Evolutionary conservation across 2,888 invertebrate species (phyloP), one percentile per base, ranked within the genome.

Genomic region (Drosophila gaucha): DNA sequence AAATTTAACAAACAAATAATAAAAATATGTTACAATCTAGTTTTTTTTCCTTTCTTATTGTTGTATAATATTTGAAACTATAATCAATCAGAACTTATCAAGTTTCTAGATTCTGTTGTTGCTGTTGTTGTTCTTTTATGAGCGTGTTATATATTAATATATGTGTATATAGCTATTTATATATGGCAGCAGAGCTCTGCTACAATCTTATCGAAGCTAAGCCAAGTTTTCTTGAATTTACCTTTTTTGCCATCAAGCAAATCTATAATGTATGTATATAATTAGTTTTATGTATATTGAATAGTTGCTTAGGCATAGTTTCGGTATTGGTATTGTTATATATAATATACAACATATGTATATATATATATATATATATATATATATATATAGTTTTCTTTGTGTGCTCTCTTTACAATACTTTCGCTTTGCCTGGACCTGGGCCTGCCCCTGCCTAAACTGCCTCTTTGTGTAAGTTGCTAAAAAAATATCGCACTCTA

Each of bases 1-100:
- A 78, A 65, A 63, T 78, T 86, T 86, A 86, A 86, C 79, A 79
- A 79, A 67, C 83, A 86, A 85, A 79, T 69, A 78, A 80, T 70
- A 58, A 70, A 63, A 66, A 41, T 78, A 66, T 47, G 64, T 70
- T 74, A 65, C 51, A 66, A 64, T 44, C 30, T 60, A 51, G 50
- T n/a, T 36, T 36, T 43, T 14, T 3, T 38, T 54, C 44, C 22
- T 56, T 18, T 52, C 58, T 38, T 20, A 5, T 38, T 74, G 24
- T 43, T 80, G 69, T 74, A 78, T 82, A 82, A 79, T 75, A 82
- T 51, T 69, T 77, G 57, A 72, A 55, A 84, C 73, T 73, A 64
- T 60, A 60, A 76, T 70, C 69, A 67, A 86, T 79, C 58, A 63
- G 67, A 55, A 31, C 66, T 62, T 76, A 77, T 74, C 66, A 56